Base-by-base conservation (phyloP, 2,888 invertebrate species). In the Lissocephala sabroskyi region DNA sequence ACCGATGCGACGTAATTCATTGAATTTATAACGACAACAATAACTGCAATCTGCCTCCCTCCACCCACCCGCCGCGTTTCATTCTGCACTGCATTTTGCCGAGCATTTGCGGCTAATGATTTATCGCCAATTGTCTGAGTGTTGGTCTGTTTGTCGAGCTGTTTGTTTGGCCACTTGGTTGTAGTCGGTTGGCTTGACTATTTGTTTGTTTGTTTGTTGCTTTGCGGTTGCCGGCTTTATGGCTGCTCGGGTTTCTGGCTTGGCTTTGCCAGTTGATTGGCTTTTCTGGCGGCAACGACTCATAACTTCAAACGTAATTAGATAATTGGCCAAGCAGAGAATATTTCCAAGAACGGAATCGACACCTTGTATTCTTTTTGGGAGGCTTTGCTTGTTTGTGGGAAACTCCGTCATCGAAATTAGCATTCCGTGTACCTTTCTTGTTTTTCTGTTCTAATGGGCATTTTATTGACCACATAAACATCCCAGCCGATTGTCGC, bases 1-100 rank as follows among this genome's bases (percentile, higher is more conserved):
- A 65, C 73, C 76, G 67, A 71, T 75, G 71, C 68, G 60, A 73
- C 70, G 73, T 73, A 65, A 76, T 73, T 23, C 23, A 23, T 23
- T 23, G 23, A 23, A 23, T 23, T n/a, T n/a, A 23, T 23, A 23
- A 23, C 23, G 23, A 23, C 23, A 23, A 23, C 23, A 23, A 23
- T 23, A 23, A 70, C 70, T 63, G 68, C 64, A 57, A 51, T 62
- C 49, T 11, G 11, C 14, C 3, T 13, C 28, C 32, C 16, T 11
- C 14, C 16, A 2, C 13, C 33, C 23, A n/a, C 41, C 6, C 3
- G n/a, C n/a, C n/a, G n/a, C n/a, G n/a, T n/a, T n/a, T n/a, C n/a
- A n/a, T 19, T 17, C 29, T n/a, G n/a, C 23, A 23, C 3, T 23
- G 3, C 23, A 23, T 7, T 23, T 23, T 23, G 23, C 23, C 23